Conservation (phyloP, 2,113 vertebrate genomes). For the Notechis scutatus region DNA sequence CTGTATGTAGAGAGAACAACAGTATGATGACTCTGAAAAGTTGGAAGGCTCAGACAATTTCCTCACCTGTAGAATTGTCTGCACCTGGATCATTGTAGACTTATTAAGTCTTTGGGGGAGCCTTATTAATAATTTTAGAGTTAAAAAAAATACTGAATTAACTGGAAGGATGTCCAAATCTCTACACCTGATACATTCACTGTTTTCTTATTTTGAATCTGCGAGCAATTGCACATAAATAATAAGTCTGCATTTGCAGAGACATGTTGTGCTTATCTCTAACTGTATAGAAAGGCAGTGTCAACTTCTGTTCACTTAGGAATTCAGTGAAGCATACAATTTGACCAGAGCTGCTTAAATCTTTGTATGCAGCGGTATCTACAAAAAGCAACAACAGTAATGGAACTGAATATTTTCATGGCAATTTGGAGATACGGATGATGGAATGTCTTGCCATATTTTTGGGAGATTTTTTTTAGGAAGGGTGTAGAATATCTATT, state of each 20-base stretch:
- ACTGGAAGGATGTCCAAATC: not conserved
- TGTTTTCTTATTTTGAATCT: not conserved
- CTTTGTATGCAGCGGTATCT: not conserved
- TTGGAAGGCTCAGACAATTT: not conserved
- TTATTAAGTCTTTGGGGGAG: not conserved
- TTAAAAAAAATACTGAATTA: not conserved
- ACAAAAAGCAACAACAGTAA: slow-evolving; percentile 2
- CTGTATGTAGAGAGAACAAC: not conserved
- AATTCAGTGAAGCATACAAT: not conserved
- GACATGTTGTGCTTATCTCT: not conserved
- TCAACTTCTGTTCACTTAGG: not conserved
- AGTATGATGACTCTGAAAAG: not conserved
- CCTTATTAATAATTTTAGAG: not conserved
- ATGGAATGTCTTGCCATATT: not conserved
- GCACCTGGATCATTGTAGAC: not conserved
- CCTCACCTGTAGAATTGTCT: not conserved
- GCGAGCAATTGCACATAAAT: not conserved
- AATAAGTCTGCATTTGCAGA: not conserved
- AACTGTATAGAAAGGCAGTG: not conserved
- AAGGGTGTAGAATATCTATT: slow-evolving; percentile 1
- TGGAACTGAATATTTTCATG: not conserved
- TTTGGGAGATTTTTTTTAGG: not conserved
- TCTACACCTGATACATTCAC: not conserved
- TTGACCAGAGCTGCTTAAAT: not conserved
- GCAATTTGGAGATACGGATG: not conserved